A percentile compares a stretch with the other conserved stretches of the same genome.
These are phyloP conservation scores for Ganaspis sp. DNA, from an alignment of 1,140 invertebrate species.

Conservation along the genomic window DNA sequence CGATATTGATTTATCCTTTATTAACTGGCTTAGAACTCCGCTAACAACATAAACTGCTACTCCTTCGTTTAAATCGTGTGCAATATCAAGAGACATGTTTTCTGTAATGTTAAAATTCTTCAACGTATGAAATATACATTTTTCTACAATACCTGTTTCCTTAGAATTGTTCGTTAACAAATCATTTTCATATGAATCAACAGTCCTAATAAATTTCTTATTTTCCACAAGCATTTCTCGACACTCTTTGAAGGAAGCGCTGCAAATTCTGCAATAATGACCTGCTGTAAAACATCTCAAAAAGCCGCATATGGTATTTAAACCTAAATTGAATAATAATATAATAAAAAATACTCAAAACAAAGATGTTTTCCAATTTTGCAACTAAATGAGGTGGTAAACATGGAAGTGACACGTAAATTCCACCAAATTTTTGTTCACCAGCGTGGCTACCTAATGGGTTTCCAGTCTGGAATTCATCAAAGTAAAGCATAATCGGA, in stretches of 20 bases:
- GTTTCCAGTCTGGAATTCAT: conserved; percentile 46
- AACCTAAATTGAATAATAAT: no score
- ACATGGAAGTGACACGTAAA: conserved; percentile 35
- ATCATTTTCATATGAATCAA: conserved; percentile 30
- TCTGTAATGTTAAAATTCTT: conserved; percentile 31
- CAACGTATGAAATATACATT: conserved; percentile 28
- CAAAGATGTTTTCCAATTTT: conserved; percentile 38
- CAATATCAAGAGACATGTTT: conserved; percentile 29
- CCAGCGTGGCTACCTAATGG: conserved; percentile 43
- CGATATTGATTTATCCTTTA: background rate
- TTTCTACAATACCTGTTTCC: conserved; percentile 29
- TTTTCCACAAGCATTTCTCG: background rate
- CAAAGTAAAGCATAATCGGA: conserved; percentile 42
- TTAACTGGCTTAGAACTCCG: background rate
- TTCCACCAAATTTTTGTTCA: conserved; percentile 42
- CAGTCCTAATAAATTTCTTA: background rate
- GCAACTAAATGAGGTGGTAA: conserved; percentile 32
- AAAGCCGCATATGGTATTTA: background rate
- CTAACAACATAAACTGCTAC: conserved; percentile 13
- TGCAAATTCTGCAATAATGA: conserved; percentile 12
- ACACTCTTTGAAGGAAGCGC: background rate
- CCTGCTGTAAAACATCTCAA: background rate
- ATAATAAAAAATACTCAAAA: no score
- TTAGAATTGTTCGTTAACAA: conserved; percentile 12
- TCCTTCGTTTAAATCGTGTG: conserved; percentile 20